Conservation (phyloP, 92 coral and sea anemone species). For the Epizoanthus scotinus region DNA sequence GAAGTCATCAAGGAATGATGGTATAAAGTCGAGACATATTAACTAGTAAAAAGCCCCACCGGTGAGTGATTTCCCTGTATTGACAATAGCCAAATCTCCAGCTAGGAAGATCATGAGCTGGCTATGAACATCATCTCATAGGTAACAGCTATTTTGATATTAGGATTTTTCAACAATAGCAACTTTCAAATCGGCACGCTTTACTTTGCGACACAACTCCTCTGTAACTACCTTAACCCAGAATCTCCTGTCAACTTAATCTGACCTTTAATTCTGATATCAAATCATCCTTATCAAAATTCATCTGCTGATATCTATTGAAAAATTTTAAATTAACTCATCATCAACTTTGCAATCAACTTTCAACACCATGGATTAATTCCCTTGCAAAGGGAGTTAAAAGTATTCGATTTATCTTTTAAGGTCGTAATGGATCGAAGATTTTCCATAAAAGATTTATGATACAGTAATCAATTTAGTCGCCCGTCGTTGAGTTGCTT, state of each 20-base stretch:
- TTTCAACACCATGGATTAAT: conserved; percentile 39
- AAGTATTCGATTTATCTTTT: conserved; percentile 47
- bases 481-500: conserved; percentile 52
- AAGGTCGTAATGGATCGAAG: conserved; percentile 59
- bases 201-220: not conserved
- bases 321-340: not conserved
- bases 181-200: conserved; percentile 3
- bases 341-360: conserved; percentile 20
- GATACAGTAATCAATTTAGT: conserved; percentile 69
- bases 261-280: not conserved
- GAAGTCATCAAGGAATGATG: conserved; percentile 35
- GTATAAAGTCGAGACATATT: conserved; percentile 52
- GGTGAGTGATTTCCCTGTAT: conserved; percentile 36
- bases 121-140: conserved; percentile 6
- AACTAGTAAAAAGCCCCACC: conserved; percentile 57
- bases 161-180: not conserved
- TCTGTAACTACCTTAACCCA: not conserved
- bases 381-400: conserved; percentile 38
- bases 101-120: not conserved
- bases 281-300: conserved; percentile 13
- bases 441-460: conserved; percentile 74
- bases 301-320: conserved; percentile 23
- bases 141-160: not conserved
- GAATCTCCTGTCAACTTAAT: not conserved
- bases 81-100: conserved; percentile 8